Evolutionary conservation across 1,140 invertebrate species (phyloP).

Genomic region (Hycleus cichorii): DNA sequence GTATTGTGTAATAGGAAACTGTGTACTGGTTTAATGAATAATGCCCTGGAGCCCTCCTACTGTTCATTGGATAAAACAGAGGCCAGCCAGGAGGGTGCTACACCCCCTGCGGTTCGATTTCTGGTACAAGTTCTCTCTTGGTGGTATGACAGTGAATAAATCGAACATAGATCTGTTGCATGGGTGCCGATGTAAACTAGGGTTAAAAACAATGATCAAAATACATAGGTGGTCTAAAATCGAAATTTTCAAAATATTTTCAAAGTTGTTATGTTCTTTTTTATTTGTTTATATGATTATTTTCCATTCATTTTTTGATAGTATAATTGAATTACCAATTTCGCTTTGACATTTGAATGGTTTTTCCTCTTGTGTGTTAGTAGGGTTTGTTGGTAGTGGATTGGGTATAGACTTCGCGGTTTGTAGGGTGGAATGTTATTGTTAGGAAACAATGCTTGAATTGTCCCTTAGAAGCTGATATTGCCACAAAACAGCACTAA

Average conservation of each 20-base stretch:
- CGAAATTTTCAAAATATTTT: too few species aligned
- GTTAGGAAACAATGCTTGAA: slow-evolving; percentile 33
- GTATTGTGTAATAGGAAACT: slow-evolving; percentile 1
- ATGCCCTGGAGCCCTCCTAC: not conserved
- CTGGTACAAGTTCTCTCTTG: slow-evolving; percentile 6
- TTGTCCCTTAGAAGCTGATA: slow-evolving; percentile 31
- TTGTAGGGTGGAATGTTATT: slow-evolving; percentile 30
- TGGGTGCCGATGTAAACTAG: too few species aligned
- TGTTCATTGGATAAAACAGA: slow-evolving; percentile 6
- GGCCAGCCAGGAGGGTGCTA: slow-evolving; percentile 9
- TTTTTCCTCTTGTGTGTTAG: slow-evolving; percentile 10
- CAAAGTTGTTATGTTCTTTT: too few species aligned
- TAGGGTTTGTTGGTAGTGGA: slow-evolving; percentile 1
- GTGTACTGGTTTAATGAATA: not conserved
- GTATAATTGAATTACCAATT: slow-evolving; percentile 13
- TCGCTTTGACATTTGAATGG: slow-evolving; percentile 13
- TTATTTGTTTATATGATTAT: too few species aligned
- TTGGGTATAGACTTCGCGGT: slow-evolving; percentile 5
- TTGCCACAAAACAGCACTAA: slow-evolving; percentile 36
- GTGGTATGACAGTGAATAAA: slow-evolving; percentile 13
- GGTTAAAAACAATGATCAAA: too few species aligned
- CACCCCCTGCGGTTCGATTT: slow-evolving; percentile 5
- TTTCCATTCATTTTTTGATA: not conserved
- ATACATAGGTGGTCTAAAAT: too few species aligned
- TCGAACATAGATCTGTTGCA: slow-evolving; percentile 4